Base-by-base conservation (phyloP, 2,113 vertebrate genomes). In the Caloenas nicobarica region DNA sequence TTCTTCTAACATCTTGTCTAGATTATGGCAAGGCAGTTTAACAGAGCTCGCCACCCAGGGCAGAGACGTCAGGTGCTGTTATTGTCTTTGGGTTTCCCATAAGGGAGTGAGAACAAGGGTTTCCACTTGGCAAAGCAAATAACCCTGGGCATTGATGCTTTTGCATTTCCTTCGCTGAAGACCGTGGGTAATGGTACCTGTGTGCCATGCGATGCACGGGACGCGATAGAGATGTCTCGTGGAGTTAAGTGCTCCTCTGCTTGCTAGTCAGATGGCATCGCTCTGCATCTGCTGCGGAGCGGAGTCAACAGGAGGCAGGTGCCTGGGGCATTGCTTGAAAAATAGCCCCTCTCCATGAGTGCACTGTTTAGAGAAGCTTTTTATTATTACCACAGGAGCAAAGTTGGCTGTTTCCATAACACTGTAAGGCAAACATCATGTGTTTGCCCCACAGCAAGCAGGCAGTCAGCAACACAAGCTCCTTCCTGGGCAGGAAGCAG, bases 161-260 rank as follows among this genome's bases (percentile, higher is more conserved):
- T 40, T 66, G 51, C 16, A 0, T 62, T 54, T 70, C 23, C 51
- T 48, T 9, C 2, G 5, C 76, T 38, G 76, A 16, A 86, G 76
- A 46, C 88, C 0, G 0, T 8, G 71, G 34, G 58, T 54, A 46
- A 12, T 0, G 0, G 42, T n/a, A 4, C 44, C 57, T 34, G 65
- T 1, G 2, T 1, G 2, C 57, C 38, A 48, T 2, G 5, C 8
- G 5, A 46, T 4, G 58, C 57, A 28, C 8, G 10, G 70, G 18
- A 1, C 31, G 58, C 26, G 60, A 10, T 21, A 11, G 62, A 22
- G 46, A 5, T n/a, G 86, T 44, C 79, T 77, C 2, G 0, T 40
- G 38, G 24, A 29, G 24, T 61, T 57, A 33, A 66, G 65, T 22
- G 54, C 70, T 81, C 18, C 57, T 69, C 40, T 34, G 28, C 40